Percentiles rank a stretch among this genome's conserved stretches.
phyloP scores from a whole-genome alignment of 1,140 invertebrate genomes.

The Nilaparvata lugens region DNA sequence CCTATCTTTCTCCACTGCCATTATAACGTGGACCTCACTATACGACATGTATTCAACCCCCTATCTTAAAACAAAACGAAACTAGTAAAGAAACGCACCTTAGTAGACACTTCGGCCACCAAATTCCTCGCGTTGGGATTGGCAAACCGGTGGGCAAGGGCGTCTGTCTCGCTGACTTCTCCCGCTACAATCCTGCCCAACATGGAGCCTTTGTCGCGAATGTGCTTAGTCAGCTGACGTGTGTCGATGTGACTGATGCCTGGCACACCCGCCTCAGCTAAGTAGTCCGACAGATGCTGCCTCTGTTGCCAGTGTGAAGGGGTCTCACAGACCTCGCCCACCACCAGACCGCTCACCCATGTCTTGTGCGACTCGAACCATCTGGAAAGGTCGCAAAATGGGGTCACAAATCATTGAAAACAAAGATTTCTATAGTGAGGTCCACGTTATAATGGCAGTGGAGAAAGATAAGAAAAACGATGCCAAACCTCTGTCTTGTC shows the following conservation, averaged over 20 bases:
- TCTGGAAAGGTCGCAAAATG: constrained; percentile 37
- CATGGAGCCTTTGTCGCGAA: constrained; percentile 74
- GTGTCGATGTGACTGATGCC: constrained; percentile 90
- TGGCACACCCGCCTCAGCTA: constrained; percentile 66
- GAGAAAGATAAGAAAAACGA: too few species aligned
- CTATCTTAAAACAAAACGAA: neutral
- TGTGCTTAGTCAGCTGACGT: constrained; percentile 74
- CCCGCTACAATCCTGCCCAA: constrained; percentile 65
- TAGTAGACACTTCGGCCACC: constrained; percentile 81
- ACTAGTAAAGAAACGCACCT: constrained; percentile 41
- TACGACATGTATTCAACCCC: too few species aligned
- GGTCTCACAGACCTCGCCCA: constrained; percentile 76
- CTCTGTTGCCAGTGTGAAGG: constrained; percentile 85
- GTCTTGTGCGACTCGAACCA: constrained; percentile 89
- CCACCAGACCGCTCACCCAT: constrained; percentile 86
- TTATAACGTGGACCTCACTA: too few species aligned
- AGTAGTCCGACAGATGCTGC: constrained; percentile 75
- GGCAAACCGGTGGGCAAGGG: constrained; percentile 36
- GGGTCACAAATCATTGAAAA: too few species aligned
- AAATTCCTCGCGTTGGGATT: constrained; percentile 87
- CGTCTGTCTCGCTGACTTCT: constrained; percentile 35
- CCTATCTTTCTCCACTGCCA: too few species aligned
- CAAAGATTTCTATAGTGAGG: too few species aligned
- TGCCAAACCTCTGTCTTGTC: too few species aligned
- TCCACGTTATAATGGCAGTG: too few species aligned